Evolutionary conservation across 2,113 vertebrate species (phyloP).

Genomic region (Megaptera novaeangliae): DNA sequence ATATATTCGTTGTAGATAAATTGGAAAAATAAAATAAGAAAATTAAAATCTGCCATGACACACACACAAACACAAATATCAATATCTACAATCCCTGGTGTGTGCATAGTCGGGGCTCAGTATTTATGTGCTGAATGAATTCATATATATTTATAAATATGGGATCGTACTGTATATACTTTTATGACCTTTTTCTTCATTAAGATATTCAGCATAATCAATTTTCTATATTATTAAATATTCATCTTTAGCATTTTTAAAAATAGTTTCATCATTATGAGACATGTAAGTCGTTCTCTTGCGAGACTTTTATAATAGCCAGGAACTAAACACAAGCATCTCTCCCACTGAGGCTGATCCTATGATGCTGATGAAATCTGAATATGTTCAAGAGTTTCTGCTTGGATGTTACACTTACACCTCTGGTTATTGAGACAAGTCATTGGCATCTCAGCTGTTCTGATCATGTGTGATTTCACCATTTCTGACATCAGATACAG

Average conservation of each 20-base stretch:
- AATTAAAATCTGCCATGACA: background rate
- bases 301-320: background rate
- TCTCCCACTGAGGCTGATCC: background rate
- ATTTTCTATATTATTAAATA: constrained; percentile 17
- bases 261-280: background rate
- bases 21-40: background rate
- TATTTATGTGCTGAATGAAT: constrained; percentile 15
- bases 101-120: background rate
- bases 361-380: background rate
- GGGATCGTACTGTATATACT: background rate
- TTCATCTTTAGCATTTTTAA: background rate
- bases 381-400: background rate
- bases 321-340: background rate
- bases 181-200: background rate
- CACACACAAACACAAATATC: background rate
- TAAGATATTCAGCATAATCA: background rate
- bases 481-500: background rate
- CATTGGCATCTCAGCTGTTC: background rate
- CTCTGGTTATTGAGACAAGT: background rate
- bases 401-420: background rate
- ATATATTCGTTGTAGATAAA: background rate
- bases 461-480: background rate
- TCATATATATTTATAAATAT: background rate
- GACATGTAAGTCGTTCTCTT: background rate
- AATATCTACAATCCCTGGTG: background rate